Base-by-base conservation (phyloP, 2,113 vertebrate genomes). In the Verasper variegatus region DNA sequence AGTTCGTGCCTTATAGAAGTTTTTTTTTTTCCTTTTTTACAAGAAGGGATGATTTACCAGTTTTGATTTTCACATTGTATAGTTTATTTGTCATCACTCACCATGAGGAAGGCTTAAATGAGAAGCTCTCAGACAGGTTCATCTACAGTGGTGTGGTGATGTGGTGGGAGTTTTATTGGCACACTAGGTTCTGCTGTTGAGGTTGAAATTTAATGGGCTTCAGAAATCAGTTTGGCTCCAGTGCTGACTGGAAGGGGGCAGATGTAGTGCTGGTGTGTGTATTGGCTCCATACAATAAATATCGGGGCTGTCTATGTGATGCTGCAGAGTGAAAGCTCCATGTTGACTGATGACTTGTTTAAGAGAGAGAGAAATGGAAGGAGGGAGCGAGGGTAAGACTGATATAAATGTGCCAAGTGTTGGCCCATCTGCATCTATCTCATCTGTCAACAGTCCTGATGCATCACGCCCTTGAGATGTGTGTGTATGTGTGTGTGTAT, bases 361-460 rank as follows among this genome's bases (percentile, higher is more conserved):
- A 56, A 83, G 54, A 58, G 49, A 81, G 69, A 67, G 37, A 81
- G 27, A 70, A 60, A 70, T 60, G 49, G 27, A 61, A 55, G 20
- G 37, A 69, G 21, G 8, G 64, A 37, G 35, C 18, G 5, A 68
- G 17, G 13, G 11, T 26, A 31, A 51, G 64, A 70, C 21, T 49
- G 47, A 74, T 77, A 60, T 60, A 56, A 72, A 85, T 61, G 61
- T 62, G 70, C 56, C 42, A 6, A 57, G 60, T 52, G 65, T 71
- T n/a, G 14, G 49, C 47, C 59, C 64, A 74, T 81, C 74, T 73
- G 68, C 73, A 84, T 81, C 71, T 71, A 11, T 80, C 71, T 84
- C 52, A 76, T 68, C 78, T 67, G 73, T 74, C 69, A 70, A 27
- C 73, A 10, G 26, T 42, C 45, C 27, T 74, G n/a, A 77, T 70